Conservation (phyloP, 2,888 invertebrate genomes). For the Pyralis farinalis region DNA sequence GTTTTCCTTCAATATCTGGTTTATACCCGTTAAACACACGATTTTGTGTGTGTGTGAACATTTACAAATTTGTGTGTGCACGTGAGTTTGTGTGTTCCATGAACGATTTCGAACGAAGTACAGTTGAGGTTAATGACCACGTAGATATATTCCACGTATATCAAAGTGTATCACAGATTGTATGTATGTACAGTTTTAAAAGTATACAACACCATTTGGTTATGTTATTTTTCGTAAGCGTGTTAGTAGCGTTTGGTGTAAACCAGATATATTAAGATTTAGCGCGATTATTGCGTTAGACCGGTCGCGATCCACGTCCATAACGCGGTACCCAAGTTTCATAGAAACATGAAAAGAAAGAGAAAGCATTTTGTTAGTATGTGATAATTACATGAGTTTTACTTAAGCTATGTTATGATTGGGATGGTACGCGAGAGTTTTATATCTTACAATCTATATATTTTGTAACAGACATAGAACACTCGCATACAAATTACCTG, state of each 20-base stretch:
- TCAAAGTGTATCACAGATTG: constrained; percentile 5
- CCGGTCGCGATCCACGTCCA: constrained; percentile 54
- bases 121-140: neutral
- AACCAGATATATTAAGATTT: constrained; percentile 75
- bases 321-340: constrained; percentile 74
- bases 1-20: constrained; percentile 92
- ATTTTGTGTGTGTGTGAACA: constrained; percentile 1
- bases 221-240: constrained; percentile 57
- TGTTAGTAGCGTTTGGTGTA: constrained; percentile 74
- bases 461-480: no score
- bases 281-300: constrained; percentile 61
- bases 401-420: constrained; percentile 36
- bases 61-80: constrained; percentile 2
- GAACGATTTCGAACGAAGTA: no score
- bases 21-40: constrained; percentile 42
- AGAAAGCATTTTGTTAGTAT: constrained; percentile 79
- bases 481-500: no score
- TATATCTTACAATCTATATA: no score
- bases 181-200: constrained; percentile 10
- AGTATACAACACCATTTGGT: constrained; percentile 46
- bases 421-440: constrained; percentile 2
- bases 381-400: constrained; percentile 48
- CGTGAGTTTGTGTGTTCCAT: neutral
- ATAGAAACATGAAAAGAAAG: constrained; percentile 81
- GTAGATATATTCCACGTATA: neutral